These are phyloP conservation scores for Panagrolaimus sp. DNA, from an alignment of 1,140 invertebrate genomes.

Conservation along the genomic window DNA sequence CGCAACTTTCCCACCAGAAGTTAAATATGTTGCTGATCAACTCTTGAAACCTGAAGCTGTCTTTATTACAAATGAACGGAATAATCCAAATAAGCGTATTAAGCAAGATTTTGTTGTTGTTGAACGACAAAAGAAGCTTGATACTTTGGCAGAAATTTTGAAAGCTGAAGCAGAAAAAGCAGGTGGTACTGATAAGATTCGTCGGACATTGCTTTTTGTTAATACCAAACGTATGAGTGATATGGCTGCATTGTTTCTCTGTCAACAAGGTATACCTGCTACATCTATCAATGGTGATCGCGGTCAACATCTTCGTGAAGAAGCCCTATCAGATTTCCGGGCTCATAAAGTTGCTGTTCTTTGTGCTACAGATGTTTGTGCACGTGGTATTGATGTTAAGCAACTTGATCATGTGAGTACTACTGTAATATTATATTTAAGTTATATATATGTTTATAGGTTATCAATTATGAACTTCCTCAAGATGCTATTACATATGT, in stretches of 20 bases:
- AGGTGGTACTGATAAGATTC: constrained; percentile 51
- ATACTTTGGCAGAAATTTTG: constrained; percentile 56
- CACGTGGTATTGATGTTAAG: constrained; percentile 89
- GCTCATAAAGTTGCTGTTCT: constrained; percentile 82
- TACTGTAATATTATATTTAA: background rate
- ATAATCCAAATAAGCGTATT: constrained; percentile 72
- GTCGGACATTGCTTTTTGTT: constrained; percentile 77
- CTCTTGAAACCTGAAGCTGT: constrained; percentile 53
- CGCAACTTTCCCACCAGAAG: constrained; percentile 63
- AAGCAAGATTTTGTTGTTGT: constrained; percentile 72
- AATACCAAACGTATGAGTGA: constrained; percentile 81
- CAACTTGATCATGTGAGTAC: constrained; percentile 78
- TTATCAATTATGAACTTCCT: constrained; percentile 69
- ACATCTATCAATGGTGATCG: constrained; percentile 28
- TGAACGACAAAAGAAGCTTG: constrained; percentile 71
- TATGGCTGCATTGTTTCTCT: constrained; percentile 73
- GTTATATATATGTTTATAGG: background rate
- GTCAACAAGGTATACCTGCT: constrained; percentile 39
- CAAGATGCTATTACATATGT: constrained; percentile 84
- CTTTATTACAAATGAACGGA: constrained; percentile 34
- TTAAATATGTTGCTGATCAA: constrained; percentile 61
- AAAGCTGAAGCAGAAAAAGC: constrained; percentile 19
- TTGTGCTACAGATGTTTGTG: constrained; percentile 85
- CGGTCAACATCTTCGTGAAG: constrained; percentile 64
- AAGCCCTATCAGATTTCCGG: constrained; percentile 84